A percentile compares a stretch with the other conserved stretches of the same genome.
These are phyloP conservation scores for Hermodice carunculata DNA, from an alignment of 2,888 invertebrate genomes.

Conservation along the genomic window DNA sequence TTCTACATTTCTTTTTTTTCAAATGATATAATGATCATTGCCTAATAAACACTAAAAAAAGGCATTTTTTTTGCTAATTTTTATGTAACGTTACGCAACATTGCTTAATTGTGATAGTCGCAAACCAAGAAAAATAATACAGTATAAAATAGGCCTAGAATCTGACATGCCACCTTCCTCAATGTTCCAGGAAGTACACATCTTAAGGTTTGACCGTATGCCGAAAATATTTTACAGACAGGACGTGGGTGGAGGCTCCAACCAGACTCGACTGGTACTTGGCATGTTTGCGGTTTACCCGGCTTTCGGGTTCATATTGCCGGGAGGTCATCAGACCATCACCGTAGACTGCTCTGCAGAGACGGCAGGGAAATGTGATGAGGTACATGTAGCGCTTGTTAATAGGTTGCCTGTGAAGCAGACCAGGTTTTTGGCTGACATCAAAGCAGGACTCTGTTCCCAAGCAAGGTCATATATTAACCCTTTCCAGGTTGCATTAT, in stretches of 20 bases:
- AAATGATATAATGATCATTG: too few relatives aligned
- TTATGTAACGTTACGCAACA: neutral
- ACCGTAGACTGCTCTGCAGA: constrained; percentile 68
- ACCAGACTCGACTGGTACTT: constrained; percentile 63
- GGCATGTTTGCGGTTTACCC: constrained; percentile 68
- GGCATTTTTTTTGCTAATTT: neutral
- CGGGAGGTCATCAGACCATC: constrained; percentile 62
- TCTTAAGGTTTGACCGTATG: too few relatives aligned
- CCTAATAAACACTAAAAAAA: neutral
- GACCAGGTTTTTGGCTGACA: too few relatives aligned
- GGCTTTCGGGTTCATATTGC: constrained; percentile 65
- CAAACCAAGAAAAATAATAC: neutral
- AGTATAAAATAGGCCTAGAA: too few relatives aligned
- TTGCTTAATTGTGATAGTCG: neutral
- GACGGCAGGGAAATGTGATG: constrained; percentile 61
- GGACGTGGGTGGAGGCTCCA: constrained; percentile 52
- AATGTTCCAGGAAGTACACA: too few relatives aligned
- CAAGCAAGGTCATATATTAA: too few relatives aligned
- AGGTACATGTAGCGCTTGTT: constrained; percentile 57
- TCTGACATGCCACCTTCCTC: too few relatives aligned
- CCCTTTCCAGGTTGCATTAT: too few relatives aligned
- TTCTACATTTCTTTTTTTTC: too few relatives aligned
- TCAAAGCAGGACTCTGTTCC: too few relatives aligned
- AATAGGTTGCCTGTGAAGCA: too few relatives aligned
- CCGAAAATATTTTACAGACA: too few relatives aligned